Base-by-base conservation (phyloP, 2,113 vertebrate genomes). In the Gobiocypris rarus region DNA sequence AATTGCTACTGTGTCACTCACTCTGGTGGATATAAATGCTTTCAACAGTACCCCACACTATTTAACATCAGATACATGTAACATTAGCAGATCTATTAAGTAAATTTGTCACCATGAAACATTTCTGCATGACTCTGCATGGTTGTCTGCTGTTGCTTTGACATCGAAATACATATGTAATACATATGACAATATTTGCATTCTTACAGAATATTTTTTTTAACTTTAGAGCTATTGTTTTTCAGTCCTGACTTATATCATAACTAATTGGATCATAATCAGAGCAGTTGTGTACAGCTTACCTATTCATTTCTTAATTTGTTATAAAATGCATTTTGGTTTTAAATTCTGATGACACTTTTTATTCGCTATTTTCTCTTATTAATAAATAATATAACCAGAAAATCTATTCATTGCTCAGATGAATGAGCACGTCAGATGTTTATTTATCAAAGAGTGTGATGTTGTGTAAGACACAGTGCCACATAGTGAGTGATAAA, bases 21-120 rank as follows among this genome's bases (percentile, higher is more conserved):
- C 80, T 82, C 43, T 82, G 78, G 73, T n/a, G 80, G 74, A 74
- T 77, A 75, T 73, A 74, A 82, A 59, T 48, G 82, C 34, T 88
- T 88, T 84, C 82, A 77, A 48, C 74, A 82, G 56, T 79, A 83
- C 59, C 9, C 8, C 9, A 1, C 67, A 45, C 73, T 82, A 50
- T 73, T 77, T 81, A 65, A 74, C 81, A 58, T 85, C 58, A 45
- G n/a, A n/a, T n/a, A n/a, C n/a, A n/a, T n/a, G n/a, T n/a, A 74
- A 41, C 86, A 84, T 61, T 17, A 83, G 81, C 84, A 77, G 77
- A 91, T 89, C 86, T 79, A 83, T 90, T 88, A 91, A 87, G 83
- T 82, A 87, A 71, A 84, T 91, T 91, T 90, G 34, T 38, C 75
- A 26, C 52, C 31, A 19, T 15, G 61, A 67, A 65, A 73, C 45